A percentile compares a stretch with the other conserved stretches of the same genome.
These are phyloP conservation scores for Oncorhynchus kisutch DNA, from an alignment of 2,113 vertebrate species.

Conservation along the genomic window DNA sequence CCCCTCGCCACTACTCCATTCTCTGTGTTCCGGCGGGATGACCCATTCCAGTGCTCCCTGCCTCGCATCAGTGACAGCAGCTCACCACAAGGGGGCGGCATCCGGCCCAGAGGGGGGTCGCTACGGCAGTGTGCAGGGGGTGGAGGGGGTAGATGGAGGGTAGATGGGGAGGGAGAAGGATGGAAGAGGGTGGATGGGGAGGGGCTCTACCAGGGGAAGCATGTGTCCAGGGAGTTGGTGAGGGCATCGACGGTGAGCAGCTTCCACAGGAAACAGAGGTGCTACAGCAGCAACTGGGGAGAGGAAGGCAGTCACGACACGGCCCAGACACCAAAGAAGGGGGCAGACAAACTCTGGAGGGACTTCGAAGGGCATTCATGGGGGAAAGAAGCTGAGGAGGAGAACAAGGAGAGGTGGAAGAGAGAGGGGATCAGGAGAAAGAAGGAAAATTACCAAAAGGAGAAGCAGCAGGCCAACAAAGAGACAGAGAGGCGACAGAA, in stretches of 20 bases:
- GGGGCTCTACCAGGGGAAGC: constrained; percentile 79
- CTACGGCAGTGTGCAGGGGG: constrained; percentile 65
- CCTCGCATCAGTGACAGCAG: constrained; percentile 61
- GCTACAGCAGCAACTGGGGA: constrained; percentile 60
- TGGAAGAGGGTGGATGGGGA: constrained; percentile 63
- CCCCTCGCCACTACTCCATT: constrained; percentile 70
- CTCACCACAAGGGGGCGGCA: constrained; percentile 57
- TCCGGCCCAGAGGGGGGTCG: constrained; percentile 67
- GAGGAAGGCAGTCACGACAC: constrained; percentile 19
- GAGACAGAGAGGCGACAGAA: constrained; percentile 44
- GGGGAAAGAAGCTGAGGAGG: constrained; percentile 65
- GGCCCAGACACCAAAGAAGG: constrained; percentile 41
- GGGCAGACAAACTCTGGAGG: constrained; percentile 57
- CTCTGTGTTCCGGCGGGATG: constrained; percentile 73
- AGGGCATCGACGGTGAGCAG: constrained; percentile 74
- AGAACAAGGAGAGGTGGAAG: constrained; percentile 58
- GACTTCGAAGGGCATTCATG: constrained; percentile 69
- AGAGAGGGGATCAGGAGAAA: constrained; percentile 55
- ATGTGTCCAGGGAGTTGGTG: constrained; percentile 74
- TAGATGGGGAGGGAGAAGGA: constrained; percentile 38
- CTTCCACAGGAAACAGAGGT: constrained; percentile 61
- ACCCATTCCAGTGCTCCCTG: constrained; percentile 75
- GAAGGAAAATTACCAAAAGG: constrained; percentile 58
- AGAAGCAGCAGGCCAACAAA: constrained; percentile 41
- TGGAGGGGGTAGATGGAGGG: constrained; percentile 49